phyloP scores from a whole-genome alignment of 2,888 invertebrate genomes.

The Drosophila subquinaria region DNA sequence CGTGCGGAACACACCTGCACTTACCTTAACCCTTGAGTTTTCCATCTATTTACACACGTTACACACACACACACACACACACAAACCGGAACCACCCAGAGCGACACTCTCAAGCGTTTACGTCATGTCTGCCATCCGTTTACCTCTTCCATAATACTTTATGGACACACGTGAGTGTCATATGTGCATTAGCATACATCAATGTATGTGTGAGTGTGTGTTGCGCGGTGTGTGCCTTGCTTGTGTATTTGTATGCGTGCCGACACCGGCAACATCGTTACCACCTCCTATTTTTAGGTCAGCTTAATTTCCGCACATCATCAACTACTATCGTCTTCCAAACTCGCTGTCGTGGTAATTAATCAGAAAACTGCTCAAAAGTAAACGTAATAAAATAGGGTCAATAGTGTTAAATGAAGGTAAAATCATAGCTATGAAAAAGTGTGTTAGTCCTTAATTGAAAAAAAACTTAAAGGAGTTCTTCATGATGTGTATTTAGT shows the following conservation, averaged over 20 bases:
- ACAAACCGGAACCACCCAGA: constrained; percentile 7
- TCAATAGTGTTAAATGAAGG: constrained; percentile 10
- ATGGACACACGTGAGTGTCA: constrained; percentile 38
- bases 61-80: constrained; percentile 8
- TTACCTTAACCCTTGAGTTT: constrained; percentile 73
- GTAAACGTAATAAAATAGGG: constrained; percentile 4
- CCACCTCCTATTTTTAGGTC: constrained; percentile 70
- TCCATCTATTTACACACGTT: constrained; percentile 61
- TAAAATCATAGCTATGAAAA: neutral
- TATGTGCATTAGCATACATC: constrained; percentile 38
- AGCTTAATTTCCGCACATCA: constrained; percentile 59
- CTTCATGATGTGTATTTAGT: neutral
- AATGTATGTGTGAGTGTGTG: neutral
- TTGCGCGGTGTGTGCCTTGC: neutral
- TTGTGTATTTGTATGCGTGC: constrained; percentile 13
- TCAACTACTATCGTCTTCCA: constrained; percentile 29
- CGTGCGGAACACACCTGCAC: constrained; percentile 54
- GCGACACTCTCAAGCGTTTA: constrained; percentile 27
- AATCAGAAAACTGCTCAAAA: constrained; percentile 16
- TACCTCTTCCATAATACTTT: constrained; percentile 26
- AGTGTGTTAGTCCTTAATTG: neutral
- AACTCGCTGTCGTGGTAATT: constrained; percentile 24
- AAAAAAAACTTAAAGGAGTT: neutral
- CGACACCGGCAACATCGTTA: constrained; percentile 30
- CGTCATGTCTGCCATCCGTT: constrained; percentile 47